Conservation (phyloP, 2,888 invertebrate genomes). For the Leucoma salicis region DNA sequence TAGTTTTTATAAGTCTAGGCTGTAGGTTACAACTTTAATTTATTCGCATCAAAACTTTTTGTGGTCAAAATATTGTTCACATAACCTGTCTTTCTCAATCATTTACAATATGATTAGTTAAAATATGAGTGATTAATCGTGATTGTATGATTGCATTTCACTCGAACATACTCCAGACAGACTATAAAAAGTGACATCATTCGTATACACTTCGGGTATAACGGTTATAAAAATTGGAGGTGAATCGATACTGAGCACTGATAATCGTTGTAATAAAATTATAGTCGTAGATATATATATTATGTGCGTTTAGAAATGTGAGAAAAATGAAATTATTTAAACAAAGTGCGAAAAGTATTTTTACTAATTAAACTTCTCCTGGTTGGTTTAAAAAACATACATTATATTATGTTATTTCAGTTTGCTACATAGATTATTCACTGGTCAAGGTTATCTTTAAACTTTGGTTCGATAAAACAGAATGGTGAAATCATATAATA, state of each 20-base stretch:
- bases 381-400: too few relatives aligned
- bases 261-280: too few relatives aligned
- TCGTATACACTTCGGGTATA: slow-evolving; percentile 6
- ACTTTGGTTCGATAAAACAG: slow-evolving; percentile 6
- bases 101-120: slow-evolving; percentile 16
- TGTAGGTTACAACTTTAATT: neutral
- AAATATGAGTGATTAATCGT: slow-evolving; percentile 34
- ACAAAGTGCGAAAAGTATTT: too few relatives aligned
- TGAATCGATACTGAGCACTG: too few relatives aligned
- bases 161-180: slow-evolving; percentile 3
- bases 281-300: too few relatives aligned
- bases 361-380: too few relatives aligned
- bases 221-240: neutral
- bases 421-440: too few relatives aligned
- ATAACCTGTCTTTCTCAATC: slow-evolving; percentile 15
- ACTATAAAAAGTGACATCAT: neutral
- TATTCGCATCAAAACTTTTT: neutral
- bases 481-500: slow-evolving; percentile 29
- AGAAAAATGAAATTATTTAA: too few relatives aligned
- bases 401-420: too few relatives aligned
- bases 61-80: slow-evolving; percentile 6
- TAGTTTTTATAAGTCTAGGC: neutral
- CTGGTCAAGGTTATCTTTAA: too few relatives aligned
- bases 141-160: slow-evolving; percentile 28
- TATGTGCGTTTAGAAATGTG: too few relatives aligned